Evolutionary conservation across 1,140 invertebrate genomes (phyloP), one percentile per base, ranked within the genome.

Genomic region (Tetragnatha versicolor): DNA sequence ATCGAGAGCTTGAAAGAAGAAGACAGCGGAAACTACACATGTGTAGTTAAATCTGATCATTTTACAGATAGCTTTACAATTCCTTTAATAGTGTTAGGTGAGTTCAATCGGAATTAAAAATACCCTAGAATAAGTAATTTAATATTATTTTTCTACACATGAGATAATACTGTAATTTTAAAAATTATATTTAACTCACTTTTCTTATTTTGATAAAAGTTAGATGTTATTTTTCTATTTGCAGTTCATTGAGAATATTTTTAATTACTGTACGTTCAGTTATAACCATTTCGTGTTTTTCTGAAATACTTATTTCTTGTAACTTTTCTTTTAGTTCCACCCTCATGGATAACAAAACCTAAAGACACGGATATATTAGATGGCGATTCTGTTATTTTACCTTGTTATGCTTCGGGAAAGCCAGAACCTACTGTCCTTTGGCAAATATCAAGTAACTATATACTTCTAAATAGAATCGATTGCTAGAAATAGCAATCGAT

Each of bases 391-490:
- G 94, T 94, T 70, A 91, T 93, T 84, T 91, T 98, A 82, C 94
- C 97, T 89, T 98, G 96, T 87, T 95, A 95, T 89, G 94, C 95
- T 83, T 93, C 96, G 87, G 96, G 96, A 81, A 97, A 96, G 87
- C 96, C 96, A 33, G 93, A 93, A 87, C 95, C 96, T 61, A 90
- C 91, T 84, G 92, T 97, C 14, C 93, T 93, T 80, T 98, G 96
- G 96, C n/a, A 14, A 0, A n/a, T 25, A 17, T 49, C 63, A 33
- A 58, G 68, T 72, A 65, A 35, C 4, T 27, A 7, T 27, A 7
- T 27, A 35, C 17, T 63, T 31, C 29, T n/a, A n/a, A 58, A 1
- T 58, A n/a, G 14, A 22, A 12, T 58, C 25, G 25, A 58, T n/a
- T 58, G 25, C 25, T 58, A 47, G 12, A 47, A 47, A 47, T 58